Base-by-base conservation (phyloP, 2,888 invertebrate genomes). In the Callosobruchus maculatus region DNA sequence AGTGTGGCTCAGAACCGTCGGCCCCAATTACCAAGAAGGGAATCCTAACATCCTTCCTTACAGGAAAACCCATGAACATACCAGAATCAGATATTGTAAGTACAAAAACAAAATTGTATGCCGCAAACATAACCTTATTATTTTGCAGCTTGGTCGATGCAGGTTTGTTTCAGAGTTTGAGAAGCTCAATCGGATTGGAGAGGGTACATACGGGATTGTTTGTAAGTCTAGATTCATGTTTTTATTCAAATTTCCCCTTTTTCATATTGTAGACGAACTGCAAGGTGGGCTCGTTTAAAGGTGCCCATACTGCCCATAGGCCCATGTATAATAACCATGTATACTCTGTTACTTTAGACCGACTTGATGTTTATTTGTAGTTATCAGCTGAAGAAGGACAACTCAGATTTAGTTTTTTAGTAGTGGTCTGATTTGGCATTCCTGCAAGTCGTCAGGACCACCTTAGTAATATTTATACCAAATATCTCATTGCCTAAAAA, bases 121-220 rank as follows among this genome's bases (percentile, higher is more conserved):
- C 20, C n/a, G 13, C 4, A 68, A 22, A 68, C 7, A 68, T 72
- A 68, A 49, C 70, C 26, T 71, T 73, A 71, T 72, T 74, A 49
- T 72, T 68, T 87, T 77, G n/a, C 84, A 96, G 96, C 89, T 95
- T 79, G 97, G 97, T 26, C 91, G 93, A 84, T 98, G 98, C 85
- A 90, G 98, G 78, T 95, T 95, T 86, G 98, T 99, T 0, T 95
- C 96, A 13, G 98, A 98, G 85, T 99, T 98, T 89, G 98, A 99
- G 85, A 99, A 99, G 87, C 86, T 99, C 9, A 98, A 98, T 86
- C 92, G 97, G 78, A 96, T 99, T 81, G 99, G 99, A 0, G 98
- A 99, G 90, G 98, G 99, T 78, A 98, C 98, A 0, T 99, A 99
- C 87, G 99, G 99, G 67, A 96, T 99, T 82, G 99, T 99, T 69